Base-by-base conservation (phyloP, 2,113 vertebrate species). In the Suricata suricatta region DNA sequence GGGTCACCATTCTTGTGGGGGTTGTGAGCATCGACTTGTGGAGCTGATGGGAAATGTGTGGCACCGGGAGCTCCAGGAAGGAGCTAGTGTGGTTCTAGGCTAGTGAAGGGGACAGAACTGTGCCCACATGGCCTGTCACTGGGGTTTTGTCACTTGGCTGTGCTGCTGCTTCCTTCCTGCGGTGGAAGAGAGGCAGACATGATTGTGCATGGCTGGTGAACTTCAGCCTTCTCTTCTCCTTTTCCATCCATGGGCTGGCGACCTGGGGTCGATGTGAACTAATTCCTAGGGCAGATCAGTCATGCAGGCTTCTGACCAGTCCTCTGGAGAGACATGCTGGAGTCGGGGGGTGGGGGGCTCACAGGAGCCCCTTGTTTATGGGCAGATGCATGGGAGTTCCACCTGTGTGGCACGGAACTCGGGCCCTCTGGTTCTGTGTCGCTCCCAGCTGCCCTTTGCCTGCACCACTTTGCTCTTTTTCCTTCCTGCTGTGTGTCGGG, bases 301-400 rank as follows among this genome's bases (percentile, higher is more conserved):
- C 98, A 90, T 1, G 0, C 93, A 98, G 97, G 96, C 96, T 96
- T 98, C 97, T 98, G 96, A 97, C 98, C 97, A 97, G 54, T 94
- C 84, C 96, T 98, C 68, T 93, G 97, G 97, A 98, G 98, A 98
- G 97, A 95, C 83, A 98, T 97, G 97, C 98, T 98, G 97, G 97
- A 95, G n/a, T 91, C 96, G 93, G 97, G 77, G 19, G 97, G 95
- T 96, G 95, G 96, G 83, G 92, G 35, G 5, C 33, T 54, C 29
- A 33, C 4, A 57, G 82, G 91, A 76, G n/a, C n/a, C 98, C 97
- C 97, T 98, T 90, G 64, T 97, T 98, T 91, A 93, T 95, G 95
- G 97, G 92, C 96, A 96, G 97, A 80, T 89, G 96, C 15, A 79
- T 88, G 95, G 95, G 80, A 90, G 33, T 98, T 98, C 96, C 92